Evolutionary conservation across 1,140 invertebrate genomes (phyloP).

Genomic region (Acromyrmex charruanus): DNA sequence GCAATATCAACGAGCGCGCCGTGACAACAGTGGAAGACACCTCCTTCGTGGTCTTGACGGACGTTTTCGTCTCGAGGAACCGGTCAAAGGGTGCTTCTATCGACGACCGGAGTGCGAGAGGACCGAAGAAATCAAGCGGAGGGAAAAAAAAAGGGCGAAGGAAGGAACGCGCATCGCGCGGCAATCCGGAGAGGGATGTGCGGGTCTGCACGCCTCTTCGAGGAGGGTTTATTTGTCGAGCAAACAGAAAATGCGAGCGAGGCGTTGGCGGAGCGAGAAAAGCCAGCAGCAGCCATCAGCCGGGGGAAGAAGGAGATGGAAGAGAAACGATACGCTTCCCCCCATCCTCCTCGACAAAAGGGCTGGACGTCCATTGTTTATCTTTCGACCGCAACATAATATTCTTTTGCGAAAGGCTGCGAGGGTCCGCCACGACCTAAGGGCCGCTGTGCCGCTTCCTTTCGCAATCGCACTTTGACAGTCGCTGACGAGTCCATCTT

Average conservation of each 20-base stretch:
- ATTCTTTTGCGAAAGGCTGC: constrained; percentile 72
- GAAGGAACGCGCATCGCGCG: constrained; percentile 21
- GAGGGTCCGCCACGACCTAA: constrained; percentile 39
- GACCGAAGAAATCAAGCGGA: constrained; percentile 22
- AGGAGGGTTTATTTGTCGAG: constrained; percentile 82
- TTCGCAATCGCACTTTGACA: constrained; percentile 82
- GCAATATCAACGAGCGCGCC: constrained; percentile 54
- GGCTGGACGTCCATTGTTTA: constrained; percentile 74
- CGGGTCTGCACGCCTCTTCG: constrained; percentile 28
- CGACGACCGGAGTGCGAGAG: constrained; percentile 29
- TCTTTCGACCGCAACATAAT: constrained; percentile 77
- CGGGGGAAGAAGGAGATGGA: constrained; percentile 14
- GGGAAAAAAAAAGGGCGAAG: constrained; percentile 10
- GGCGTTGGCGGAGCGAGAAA: constrained; percentile 52
- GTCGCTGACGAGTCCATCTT: constrained; percentile 82
- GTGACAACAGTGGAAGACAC: constrained; percentile 53
- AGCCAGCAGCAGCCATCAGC: constrained; percentile 24
- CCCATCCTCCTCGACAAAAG: constrained; percentile 49
- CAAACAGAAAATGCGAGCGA: constrained; percentile 80
- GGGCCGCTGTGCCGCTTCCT: constrained; percentile 64
- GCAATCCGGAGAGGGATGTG: constrained; percentile 43
- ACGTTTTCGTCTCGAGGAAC: constrained; percentile 53
- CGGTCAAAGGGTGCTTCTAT: constrained; percentile 64
- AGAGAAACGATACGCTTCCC: constrained; percentile 33
- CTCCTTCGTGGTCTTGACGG: constrained; percentile 34